Evolutionary conservation across 2,797 vertebrate species (phyloP), one percentile per base, ranked within the genome.

Genomic region (Meriones psammophilus): DNA sequence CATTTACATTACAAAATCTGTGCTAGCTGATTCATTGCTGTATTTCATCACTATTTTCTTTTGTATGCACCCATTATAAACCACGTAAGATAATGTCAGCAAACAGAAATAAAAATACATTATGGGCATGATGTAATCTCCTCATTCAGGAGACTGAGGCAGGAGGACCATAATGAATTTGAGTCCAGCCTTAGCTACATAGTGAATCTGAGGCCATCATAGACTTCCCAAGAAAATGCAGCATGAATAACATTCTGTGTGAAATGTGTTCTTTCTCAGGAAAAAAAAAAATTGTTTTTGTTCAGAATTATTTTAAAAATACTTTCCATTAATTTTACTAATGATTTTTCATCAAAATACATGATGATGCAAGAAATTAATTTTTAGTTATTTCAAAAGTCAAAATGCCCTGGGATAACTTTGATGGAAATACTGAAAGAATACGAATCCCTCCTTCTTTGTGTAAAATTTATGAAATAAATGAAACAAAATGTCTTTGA

Each of bases 281-380:
- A 92, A 56, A 87, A 12, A 20, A 42, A 42, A 42, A 42, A 14
- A 18, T 24, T 89, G 71, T 89, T 91, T 10, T 71, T 92, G 24
- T 73, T 94, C 30, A 92, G 15, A 84, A 83, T 69, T 81, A 39
- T 17, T 88, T 73, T 94, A 42, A 17, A 81, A 14, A 24, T 42
- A 83, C 71, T 95, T 96, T 89, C 50, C 85, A 94, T 64, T 69
- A 73, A 50, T 80, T 54, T 73, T 79, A 89, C n/a, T 89, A 54
- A 62, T 83, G 73, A 33, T 81, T 92, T 91, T 94, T 15, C 79
- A 83, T 95, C n/a, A 89, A 96, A 92, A 92, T 85, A 91, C 78
- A 42, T 26, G 76, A 50, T 46, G 10, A 10, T 91, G 5, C 4
- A 88, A 73, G 46, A 74, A 33, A 7, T 88, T 69, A 79, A 33